Percentiles rank a stretch among this genome's conserved stretches.
These are phyloP conservation scores for Leptarthrus brevirostris DNA, from an alignment of 2,888 invertebrate genomes.

Conservation along the genomic window DNA sequence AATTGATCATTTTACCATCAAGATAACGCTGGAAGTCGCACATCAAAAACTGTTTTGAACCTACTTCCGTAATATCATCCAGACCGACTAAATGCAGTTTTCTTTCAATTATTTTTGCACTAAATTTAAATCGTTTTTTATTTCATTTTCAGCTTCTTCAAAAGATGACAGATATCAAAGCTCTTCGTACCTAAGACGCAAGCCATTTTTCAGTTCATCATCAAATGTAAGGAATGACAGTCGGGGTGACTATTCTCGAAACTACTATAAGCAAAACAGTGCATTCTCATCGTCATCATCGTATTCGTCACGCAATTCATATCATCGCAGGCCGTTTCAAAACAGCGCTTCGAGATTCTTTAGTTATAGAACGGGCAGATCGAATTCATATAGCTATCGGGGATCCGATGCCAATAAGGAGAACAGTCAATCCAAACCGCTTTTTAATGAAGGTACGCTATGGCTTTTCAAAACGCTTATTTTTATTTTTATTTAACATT, in stretches of 20 bases:
- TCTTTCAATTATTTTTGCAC: too few relatives aligned
- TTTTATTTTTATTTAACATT: slow-evolving; percentile 13
- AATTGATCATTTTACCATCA: too few relatives aligned
- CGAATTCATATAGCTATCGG: not conserved
- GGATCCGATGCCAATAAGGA: slow-evolving; percentile 34
- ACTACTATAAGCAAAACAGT: slow-evolving; percentile 22
- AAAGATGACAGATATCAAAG: slow-evolving; percentile 47
- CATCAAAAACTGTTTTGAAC: too few relatives aligned
- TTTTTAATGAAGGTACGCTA: slow-evolving; percentile 55
- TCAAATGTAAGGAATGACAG: slow-evolving; percentile 1
- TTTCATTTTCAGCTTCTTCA: slow-evolving; percentile 9
- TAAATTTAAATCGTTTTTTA: too few relatives aligned
- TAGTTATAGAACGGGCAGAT: not conserved
- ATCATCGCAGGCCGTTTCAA: slow-evolving; percentile 48
- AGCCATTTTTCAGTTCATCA: slow-evolving; percentile 44
- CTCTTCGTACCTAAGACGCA: slow-evolving; percentile 52
- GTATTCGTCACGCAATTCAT: slow-evolving; percentile 46
- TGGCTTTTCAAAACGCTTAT: not conserved
- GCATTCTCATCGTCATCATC: slow-evolving; percentile 13
- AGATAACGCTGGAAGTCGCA: too few relatives aligned
- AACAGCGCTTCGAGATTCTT: slow-evolving; percentile 31
- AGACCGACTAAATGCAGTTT: too few relatives aligned
- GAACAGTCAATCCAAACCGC: slow-evolving; percentile 50
- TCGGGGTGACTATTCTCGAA: slow-evolving; percentile 43
- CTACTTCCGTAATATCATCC: too few relatives aligned